These are phyloP conservation scores for Leptinotarsa rubiginosa DNA, from an alignment of 2,888 invertebrate species.

Conservation along the genomic window DNA sequence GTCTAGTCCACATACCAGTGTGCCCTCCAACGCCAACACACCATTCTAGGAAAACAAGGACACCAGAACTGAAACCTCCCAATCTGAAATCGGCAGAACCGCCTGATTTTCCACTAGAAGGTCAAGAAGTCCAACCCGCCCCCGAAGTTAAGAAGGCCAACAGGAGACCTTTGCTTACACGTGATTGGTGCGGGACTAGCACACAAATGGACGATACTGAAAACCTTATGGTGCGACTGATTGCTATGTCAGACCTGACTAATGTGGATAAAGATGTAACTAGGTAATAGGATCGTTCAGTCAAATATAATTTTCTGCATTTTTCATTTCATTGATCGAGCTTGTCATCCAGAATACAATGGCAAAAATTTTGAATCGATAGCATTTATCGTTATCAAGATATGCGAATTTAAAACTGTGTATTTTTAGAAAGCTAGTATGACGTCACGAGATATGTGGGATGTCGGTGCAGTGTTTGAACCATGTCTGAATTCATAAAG, in stretches of 20 bases:
- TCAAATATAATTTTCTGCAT: too few relatives aligned
- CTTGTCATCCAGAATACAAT: too few relatives aligned
- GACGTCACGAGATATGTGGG: too few relatives aligned
- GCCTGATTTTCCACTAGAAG: conserved; percentile 41
- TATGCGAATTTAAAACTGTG: too few relatives aligned
- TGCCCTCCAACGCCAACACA: conserved; percentile 92
- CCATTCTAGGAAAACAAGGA: conserved; percentile 78
- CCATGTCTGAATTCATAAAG: too few relatives aligned
- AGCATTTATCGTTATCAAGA: too few relatives aligned
- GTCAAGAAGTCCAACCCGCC: conserved; percentile 60
- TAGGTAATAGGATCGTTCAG: conserved; percentile 27
- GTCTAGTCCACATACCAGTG: conserved; percentile 67
- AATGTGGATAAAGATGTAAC: conserved; percentile 64
- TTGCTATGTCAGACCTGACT: conserved; percentile 71
- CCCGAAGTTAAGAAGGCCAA: conserved; percentile 39
- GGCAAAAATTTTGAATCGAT: too few relatives aligned
- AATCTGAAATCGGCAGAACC: conserved; percentile 66
- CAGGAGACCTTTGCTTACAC: background rate
- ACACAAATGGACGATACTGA: conserved; percentile 39
- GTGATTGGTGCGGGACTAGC: conserved; percentile 24
- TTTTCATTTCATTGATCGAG: too few relatives aligned
- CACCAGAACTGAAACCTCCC: conserved; percentile 63
- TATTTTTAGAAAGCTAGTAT: too few relatives aligned
- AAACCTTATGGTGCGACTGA: conserved; percentile 69
- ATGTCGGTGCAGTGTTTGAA: too few relatives aligned